Conservation (phyloP, 2,888 invertebrate species). For the Amphipoea lucens region DNA sequence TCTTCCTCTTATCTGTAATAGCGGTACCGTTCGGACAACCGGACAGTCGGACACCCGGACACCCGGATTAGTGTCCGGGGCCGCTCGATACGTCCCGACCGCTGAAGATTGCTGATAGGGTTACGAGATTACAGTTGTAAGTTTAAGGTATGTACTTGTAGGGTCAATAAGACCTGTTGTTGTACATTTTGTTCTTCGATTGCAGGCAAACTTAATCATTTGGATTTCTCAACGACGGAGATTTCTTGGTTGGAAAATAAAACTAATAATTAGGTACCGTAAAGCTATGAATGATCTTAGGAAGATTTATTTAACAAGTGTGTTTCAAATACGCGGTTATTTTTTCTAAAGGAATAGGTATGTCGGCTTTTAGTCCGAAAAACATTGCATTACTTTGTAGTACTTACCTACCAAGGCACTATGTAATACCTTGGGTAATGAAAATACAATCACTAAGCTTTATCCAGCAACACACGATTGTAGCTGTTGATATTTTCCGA, state of each 20-base stretch:
- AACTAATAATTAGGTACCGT: background rate
- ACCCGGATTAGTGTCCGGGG: slow-evolving; percentile 62
- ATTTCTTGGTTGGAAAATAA: background rate
- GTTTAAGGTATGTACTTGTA: slow-evolving; percentile 14
- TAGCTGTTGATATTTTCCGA: background rate
- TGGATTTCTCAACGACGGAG: background rate
- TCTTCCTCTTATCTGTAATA: slow-evolving; percentile 71
- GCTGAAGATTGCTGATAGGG: slow-evolving; percentile 53
- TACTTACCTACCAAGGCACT: background rate
- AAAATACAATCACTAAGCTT: background rate
- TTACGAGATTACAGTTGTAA: slow-evolving; percentile 52
- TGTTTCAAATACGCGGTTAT: background rate
- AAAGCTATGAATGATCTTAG: too few relatives aligned
- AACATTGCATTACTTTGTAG: background rate
- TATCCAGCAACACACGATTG: background rate
- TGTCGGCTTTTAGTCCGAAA: too few relatives aligned
- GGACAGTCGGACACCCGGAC: slow-evolving; percentile 44
- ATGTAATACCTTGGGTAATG: background rate
- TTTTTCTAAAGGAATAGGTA: background rate
- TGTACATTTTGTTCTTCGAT: background rate
- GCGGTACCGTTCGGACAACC: slow-evolving; percentile 39
- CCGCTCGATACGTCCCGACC: slow-evolving; percentile 23
- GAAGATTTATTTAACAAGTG: background rate
- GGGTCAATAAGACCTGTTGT: background rate
- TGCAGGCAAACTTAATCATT: background rate